Conservation (phyloP, 2,113 vertebrate genomes). For the Neotoma lepida region DNA sequence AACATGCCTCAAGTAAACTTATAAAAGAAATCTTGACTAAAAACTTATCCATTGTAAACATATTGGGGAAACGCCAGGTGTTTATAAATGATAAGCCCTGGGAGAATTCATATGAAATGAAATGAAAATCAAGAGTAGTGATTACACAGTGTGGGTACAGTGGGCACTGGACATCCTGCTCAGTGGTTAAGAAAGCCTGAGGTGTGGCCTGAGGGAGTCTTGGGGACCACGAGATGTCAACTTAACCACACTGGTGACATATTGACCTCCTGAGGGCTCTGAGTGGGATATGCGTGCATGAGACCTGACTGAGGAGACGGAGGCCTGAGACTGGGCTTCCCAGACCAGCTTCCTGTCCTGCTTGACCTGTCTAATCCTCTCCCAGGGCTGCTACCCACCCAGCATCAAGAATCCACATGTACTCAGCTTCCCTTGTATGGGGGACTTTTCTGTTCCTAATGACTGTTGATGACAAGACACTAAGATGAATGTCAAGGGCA, state of each 20-base stretch:
- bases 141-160: background rate
- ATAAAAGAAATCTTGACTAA: background rate
- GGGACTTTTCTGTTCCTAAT: background rate
- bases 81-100: background rate
- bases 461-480: background rate
- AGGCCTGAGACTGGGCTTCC: background rate
- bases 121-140: background rate
- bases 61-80: background rate
- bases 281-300: background rate
- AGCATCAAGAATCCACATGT: background rate
- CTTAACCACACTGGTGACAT: too few species aligned
- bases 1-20: background rate
- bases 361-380: too few species aligned
- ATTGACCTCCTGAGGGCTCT: too few species aligned
- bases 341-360: background rate
- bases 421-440: background rate
- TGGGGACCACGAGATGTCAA: too few species aligned
- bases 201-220: background rate
- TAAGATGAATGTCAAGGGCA: background rate
- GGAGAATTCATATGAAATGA: background rate
- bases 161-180: rapidly evolving
- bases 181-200: background rate
- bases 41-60: background rate
- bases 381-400: background rate
- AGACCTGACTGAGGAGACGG: too few species aligned